Percentiles rank a stretch among this genome's conserved stretches.
phyloP scores from a whole-genome alignment of 2,797 vertebrate species.

The Agapornis canus region DNA sequence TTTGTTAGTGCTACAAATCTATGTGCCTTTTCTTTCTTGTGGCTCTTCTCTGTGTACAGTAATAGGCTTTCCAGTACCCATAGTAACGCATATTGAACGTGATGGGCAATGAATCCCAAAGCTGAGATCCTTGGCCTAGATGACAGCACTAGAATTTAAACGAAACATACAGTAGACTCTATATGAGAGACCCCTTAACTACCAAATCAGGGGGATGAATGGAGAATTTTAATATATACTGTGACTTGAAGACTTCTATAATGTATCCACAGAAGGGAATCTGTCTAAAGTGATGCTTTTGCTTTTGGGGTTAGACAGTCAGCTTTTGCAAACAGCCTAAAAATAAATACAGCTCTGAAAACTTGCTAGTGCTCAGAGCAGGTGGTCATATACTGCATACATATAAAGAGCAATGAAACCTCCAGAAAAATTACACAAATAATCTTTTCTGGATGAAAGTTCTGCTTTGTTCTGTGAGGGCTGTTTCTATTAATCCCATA shows the following conservation, averaged over 20 bases:
- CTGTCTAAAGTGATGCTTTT: background rate
- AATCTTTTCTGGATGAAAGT: background rate
- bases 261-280: background rate
- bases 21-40: background rate
- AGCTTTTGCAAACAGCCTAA: background rate
- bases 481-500: background rate
- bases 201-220: background rate
- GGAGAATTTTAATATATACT: background rate
- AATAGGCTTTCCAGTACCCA: slow-evolving; percentile 63
- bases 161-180: background rate
- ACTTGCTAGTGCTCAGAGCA: background rate
- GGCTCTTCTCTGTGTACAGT: slow-evolving; percentile 22
- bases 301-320: background rate
- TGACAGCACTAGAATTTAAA: slow-evolving; percentile 49
- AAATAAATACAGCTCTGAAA: background rate
- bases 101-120: slow-evolving; percentile 51
- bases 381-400: background rate
- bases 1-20: background rate
- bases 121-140: slow-evolving; percentile 45
- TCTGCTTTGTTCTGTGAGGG: background rate
- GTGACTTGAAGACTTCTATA: background rate
- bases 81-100: slow-evolving; percentile 59
- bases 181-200: background rate
- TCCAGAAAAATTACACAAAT: background rate
- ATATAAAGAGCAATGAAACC: background rate